Conservation (phyloP, 1,140 invertebrate species). For the Arctopsyche grandis region DNA sequence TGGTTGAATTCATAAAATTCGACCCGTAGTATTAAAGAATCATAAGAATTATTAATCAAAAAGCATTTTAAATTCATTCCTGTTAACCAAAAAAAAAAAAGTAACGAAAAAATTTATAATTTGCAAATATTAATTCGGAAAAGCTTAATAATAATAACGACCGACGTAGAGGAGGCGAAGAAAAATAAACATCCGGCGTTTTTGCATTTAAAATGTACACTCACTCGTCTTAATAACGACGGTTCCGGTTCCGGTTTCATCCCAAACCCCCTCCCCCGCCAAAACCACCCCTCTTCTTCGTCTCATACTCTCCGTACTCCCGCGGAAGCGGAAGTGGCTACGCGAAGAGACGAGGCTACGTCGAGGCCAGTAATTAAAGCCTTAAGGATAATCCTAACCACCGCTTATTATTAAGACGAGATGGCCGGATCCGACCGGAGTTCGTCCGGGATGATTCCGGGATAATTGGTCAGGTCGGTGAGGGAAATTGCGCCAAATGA, state of each 20-base stretch:
- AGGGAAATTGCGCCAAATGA: neutral
- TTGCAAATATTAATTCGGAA: too few relatives aligned
- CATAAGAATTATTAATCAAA: too few relatives aligned
- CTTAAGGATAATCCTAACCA: slow-evolving; percentile 34
- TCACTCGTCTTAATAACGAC: neutral
- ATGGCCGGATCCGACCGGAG: slow-evolving; percentile 8
- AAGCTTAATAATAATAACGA: too few relatives aligned
- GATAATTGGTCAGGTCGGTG: slow-evolving; percentile 42
- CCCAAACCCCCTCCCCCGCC: neutral
- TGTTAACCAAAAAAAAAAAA: too few relatives aligned
- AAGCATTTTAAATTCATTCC: too few relatives aligned
- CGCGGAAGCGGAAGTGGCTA: slow-evolving; percentile 35
- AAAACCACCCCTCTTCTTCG: slow-evolving; percentile 19
- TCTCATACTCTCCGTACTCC: slow-evolving; percentile 7
- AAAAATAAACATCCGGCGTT: slow-evolving; percentile 29
- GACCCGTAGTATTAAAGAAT: too few relatives aligned
- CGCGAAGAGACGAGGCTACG: slow-evolving; percentile 2
- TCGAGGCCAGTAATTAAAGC: slow-evolving; percentile 40
- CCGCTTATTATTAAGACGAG: slow-evolving; percentile 41
- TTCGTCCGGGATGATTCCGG: neutral
- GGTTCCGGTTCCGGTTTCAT: slow-evolving; percentile 4
- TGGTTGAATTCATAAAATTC: too few relatives aligned
- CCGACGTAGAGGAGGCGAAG: neutral
- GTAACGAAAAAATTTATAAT: too few relatives aligned
- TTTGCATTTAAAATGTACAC: neutral